phyloP scores from a whole-genome alignment of 2,888 invertebrate species.

The Tenodera sinensis region DNA sequence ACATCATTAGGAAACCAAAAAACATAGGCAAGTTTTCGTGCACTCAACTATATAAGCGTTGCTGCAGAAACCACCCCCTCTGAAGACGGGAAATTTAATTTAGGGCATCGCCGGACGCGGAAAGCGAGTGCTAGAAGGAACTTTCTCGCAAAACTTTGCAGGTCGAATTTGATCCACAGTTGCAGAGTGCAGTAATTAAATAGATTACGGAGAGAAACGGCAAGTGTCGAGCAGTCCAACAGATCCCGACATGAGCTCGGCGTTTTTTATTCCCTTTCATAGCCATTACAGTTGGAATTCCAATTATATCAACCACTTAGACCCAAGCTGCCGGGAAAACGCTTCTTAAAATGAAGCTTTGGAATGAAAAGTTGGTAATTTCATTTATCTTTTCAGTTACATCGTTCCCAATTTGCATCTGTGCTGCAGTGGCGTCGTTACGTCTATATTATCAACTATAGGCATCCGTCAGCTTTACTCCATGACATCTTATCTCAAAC shows the following conservation, averaged over 20 bases:
- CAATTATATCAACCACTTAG: not conserved
- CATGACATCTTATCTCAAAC: too few relatives aligned
- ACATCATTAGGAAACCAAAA: too few relatives aligned
- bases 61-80: too few relatives aligned
- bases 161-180: not conserved
- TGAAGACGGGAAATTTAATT: not conserved
- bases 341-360: not conserved
- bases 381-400: not conserved
- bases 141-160: not conserved
- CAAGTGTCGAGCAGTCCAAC: not conserved
- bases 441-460: too few relatives aligned
- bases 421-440: too few relatives aligned
- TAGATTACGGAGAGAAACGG: not conserved
- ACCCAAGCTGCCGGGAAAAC: not conserved
- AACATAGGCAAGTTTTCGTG: too few relatives aligned
- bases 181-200: not conserved
- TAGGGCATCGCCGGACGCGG: not conserved
- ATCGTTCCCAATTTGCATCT: too few relatives aligned
- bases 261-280: not conserved
- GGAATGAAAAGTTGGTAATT: not conserved
- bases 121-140: not conserved
- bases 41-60: too few relatives aligned
- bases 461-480: too few relatives aligned
- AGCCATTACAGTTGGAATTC: not conserved
- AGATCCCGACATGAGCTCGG: not conserved